Percentiles rank a stretch among this genome's conserved stretches.
phyloP scores from a whole-genome alignment of 2,888 invertebrate genomes.

The Trachelus troglodyta region DNA sequence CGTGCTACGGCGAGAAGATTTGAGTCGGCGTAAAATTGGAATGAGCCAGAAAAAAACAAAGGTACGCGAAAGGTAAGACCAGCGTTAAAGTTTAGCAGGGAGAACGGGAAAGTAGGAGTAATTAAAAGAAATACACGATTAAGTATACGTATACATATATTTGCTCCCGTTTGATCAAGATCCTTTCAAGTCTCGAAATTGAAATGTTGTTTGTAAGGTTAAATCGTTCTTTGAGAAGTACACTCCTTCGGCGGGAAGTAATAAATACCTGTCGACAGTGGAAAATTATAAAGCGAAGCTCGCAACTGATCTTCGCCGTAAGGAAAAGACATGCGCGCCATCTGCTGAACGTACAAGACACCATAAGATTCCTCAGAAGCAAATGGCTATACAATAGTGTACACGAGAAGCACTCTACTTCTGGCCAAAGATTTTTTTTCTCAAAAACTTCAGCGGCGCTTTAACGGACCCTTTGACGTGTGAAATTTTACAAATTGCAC shows the following conservation, averaged over 20 bases:
- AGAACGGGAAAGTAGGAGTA: neutral
- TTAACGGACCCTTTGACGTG: neutral
- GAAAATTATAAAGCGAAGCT: neutral
- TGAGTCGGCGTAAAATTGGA: neutral
- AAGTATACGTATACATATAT: neutral
- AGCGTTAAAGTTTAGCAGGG: neutral
- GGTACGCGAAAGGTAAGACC: neutral
- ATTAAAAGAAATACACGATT: neutral
- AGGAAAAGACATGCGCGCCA: neutral
- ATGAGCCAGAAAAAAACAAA: neutral
- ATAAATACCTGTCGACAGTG: neutral
- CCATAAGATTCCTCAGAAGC: neutral
- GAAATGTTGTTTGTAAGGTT: neutral
- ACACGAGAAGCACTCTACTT: too few species aligned
- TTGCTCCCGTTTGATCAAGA: neutral
- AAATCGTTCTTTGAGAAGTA: neutral
- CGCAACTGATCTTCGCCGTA: neutral
- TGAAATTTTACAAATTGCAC: neutral
- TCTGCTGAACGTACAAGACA: neutral
- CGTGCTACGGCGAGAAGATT: slow-evolving; percentile 21
- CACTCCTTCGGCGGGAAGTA: slow-evolving; percentile 14
- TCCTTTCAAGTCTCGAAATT: neutral
- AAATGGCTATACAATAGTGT: too few species aligned
- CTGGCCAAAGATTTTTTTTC: neutral
- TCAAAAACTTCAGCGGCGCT: neutral